Conservation (phyloP, 2,888 invertebrate species). For the Sphaeridia pumilis region DNA sequence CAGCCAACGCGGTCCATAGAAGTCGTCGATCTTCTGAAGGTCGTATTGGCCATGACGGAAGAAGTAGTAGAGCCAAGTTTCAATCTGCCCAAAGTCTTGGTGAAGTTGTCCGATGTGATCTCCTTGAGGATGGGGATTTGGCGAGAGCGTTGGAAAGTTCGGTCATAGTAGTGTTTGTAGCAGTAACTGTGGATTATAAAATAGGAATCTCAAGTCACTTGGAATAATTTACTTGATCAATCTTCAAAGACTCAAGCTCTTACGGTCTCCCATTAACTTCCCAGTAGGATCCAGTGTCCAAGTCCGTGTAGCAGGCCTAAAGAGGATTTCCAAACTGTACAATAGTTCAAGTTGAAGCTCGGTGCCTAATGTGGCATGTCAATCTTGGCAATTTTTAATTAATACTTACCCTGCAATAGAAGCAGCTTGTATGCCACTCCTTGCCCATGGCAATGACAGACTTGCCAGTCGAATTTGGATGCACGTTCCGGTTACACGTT, state of each 20-base stretch:
- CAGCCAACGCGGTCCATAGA: conserved; percentile 15
- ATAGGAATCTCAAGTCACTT: no score
- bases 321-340: neutral
- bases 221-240: no score
- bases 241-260: no score
- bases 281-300: conserved; percentile 9
- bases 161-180: conserved; percentile 15
- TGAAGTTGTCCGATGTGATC: conserved; percentile 3
- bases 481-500: conserved; percentile 10
- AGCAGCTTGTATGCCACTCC: conserved; percentile 13
- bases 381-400: no score
- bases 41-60: neutral
- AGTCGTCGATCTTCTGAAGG: conserved; percentile 6
- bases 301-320: conserved; percentile 15
- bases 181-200: no score
- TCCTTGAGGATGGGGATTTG: conserved; percentile 11
- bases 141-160: conserved; percentile 10
- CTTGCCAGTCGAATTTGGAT: conserved; percentile 7
- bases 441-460: conserved; percentile 16
- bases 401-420: conserved; percentile 10
- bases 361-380: no score
- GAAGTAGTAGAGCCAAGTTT: conserved; percentile 1
- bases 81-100: conserved; percentile 11
- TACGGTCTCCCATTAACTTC: conserved; percentile 12
- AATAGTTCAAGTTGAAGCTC: no score